phyloP scores from a whole-genome alignment of 1,140 invertebrate species.

The Luehdorfia chinensis region DNA sequence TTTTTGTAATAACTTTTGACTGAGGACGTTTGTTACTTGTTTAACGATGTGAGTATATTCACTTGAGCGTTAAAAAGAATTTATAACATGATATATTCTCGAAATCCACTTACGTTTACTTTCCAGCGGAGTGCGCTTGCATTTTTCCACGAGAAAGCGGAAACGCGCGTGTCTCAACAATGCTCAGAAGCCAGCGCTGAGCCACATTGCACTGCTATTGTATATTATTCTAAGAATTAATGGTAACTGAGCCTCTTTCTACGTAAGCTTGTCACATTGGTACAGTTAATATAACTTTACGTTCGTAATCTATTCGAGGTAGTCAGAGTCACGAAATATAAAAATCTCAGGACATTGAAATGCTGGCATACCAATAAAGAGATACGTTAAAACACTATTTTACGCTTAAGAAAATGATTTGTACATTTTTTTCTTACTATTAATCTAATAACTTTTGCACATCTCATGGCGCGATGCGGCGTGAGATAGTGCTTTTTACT shows the following conservation, averaged over 20 bases:
- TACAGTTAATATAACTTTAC: slow-evolving; percentile 5
- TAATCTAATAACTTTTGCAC: too few relatives aligned
- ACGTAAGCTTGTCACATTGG: not conserved
- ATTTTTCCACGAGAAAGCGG: slow-evolving; percentile 76
- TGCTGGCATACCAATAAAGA: too few relatives aligned
- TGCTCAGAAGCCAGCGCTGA: slow-evolving; percentile 56
- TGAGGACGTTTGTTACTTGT: too few relatives aligned
- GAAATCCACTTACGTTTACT: slow-evolving; percentile 62
- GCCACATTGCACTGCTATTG: slow-evolving; percentile 59
- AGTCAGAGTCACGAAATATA: too few relatives aligned
- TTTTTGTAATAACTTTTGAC: too few relatives aligned
- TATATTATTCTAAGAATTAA: slow-evolving; percentile 63
- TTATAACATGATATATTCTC: slow-evolving; percentile 38
- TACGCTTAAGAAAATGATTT: too few relatives aligned
- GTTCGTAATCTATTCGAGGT: too few relatives aligned
- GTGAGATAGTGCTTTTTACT: too few relatives aligned
- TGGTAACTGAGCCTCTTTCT: slow-evolving; percentile 20
- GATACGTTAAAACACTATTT: too few relatives aligned
- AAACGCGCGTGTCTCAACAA: slow-evolving; percentile 70
- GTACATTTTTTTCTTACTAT: too few relatives aligned
- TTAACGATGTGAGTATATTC: not conserved
- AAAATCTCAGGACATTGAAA: too few relatives aligned
- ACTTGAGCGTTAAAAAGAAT: slow-evolving; percentile 6
- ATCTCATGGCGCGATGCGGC: too few relatives aligned
- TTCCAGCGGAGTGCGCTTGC: slow-evolving; percentile 63